Evolutionary conservation across 2,888 invertebrate species (phyloP), one percentile per base, ranked within the genome.

Genomic region (Epirrhoe tristata): DNA sequence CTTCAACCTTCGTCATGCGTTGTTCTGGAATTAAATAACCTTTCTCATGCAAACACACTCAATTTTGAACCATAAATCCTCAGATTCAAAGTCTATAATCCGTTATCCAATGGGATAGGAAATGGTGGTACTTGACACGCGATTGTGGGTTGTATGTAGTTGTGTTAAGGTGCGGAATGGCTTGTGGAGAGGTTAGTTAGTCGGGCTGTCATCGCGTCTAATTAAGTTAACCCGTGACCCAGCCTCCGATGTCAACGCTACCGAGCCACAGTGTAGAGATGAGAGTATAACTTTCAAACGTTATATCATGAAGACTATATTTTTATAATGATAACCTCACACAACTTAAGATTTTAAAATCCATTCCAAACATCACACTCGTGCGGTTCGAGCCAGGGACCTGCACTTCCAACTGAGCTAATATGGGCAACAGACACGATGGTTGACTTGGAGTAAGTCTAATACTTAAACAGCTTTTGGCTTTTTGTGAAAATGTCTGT

Each of bases 1-100:
- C 68, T 70, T 66, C 55, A 65, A 70, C 70, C 68, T 66, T 57
- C 68, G 64, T 72, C 72, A 70, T 70, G 69, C 69, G 69, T 70
- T 69, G 60, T 67, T 50, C 58, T 58, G 60, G 68, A 66, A 69
- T 69, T 63, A 66, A 67, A 60, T 64, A 64, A 64, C 66, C 62
- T 68, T 10, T 16, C 14, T 65, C 51, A 31, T 5, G 10, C 32
- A 16, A 16, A 31, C 5, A 32, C 36, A 46, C 10, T 14, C 48
- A 12, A 53, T 53, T 57, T 16, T 34, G 52, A 39, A 24, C 51
- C 57, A 4, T 48, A 66, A 8, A 16, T 31, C 14, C 1, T 10
- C 8, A 1, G 1, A 0, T 6, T 4, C 48, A 65, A 1, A 59
- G 55, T 14, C 6, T 39, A 55, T 16, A 65, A 5, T 56, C 10